A percentile compares a stretch with the other conserved stretches of the same genome.
Conservation (phyloP, 2,888 invertebrate genomes). For the Trichogramma evanescens region DNA sequence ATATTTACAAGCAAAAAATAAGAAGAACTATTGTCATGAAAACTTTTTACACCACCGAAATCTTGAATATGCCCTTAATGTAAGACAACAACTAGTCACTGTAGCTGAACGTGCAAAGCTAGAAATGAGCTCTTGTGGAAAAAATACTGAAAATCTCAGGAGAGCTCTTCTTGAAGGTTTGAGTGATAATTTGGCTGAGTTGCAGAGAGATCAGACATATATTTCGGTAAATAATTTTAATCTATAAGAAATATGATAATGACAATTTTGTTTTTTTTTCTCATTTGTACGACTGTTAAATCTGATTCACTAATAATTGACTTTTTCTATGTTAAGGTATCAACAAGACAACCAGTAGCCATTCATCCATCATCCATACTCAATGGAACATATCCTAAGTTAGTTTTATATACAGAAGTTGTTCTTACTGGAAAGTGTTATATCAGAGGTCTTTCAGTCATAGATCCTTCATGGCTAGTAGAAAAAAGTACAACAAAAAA, state of each 20-base stretch:
- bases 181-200: constrained; percentile 79
- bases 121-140: constrained; percentile 39
- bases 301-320: constrained; percentile 8
- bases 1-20: constrained; percentile 64
- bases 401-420: constrained; percentile 78
- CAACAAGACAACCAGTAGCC: constrained; percentile 60
- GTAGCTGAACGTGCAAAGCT: constrained; percentile 41
- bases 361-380: constrained; percentile 82
- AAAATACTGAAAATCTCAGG: constrained; percentile 45
- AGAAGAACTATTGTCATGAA: constrained; percentile 80
- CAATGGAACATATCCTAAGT: constrained; percentile 63
- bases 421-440: constrained; percentile 78
- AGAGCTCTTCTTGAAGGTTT: constrained; percentile 77
- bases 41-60: constrained; percentile 81
- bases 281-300: neutral
- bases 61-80: constrained; percentile 71
- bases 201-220: constrained; percentile 67
- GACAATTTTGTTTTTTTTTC: constrained; percentile 10
- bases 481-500: constrained; percentile 43
- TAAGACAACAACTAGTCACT: constrained; percentile 68
- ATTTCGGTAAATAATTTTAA: constrained; percentile 50
- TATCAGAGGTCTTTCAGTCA: constrained; percentile 68
- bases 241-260: neutral
- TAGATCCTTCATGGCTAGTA: constrained; percentile 74
- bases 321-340: constrained; percentile 48